Evolutionary conservation across 2,113 vertebrate species (phyloP), one percentile per base, ranked within the genome.

Genomic region (Tupaia chinensis): DNA sequence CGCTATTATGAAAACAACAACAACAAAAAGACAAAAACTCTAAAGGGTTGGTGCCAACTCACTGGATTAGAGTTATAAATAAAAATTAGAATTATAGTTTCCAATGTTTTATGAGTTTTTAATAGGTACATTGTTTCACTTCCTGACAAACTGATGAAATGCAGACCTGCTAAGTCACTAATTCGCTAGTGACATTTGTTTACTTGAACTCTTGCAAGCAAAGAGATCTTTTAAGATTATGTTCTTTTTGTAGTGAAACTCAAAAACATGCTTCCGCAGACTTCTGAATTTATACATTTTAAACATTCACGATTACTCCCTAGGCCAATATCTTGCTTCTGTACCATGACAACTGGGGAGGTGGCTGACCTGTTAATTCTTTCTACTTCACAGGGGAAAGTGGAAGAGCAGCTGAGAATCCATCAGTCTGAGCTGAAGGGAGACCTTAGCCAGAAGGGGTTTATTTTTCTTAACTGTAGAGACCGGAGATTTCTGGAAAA

Each of bases 131-230:
- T 96, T 93, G 89, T 95, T 96, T 87, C 95, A 79, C 83, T 97
- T 97, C 96, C 95, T 96, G 94, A 96, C 78, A 95, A 95, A 95
- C 1, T 96, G 94, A 96, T 96, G 91, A 87, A 91, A 88, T 74
- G 83, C 96, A 96, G 97, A 85, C 63, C 69, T 84, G 65, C 88
- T 78, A 60, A 74, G 60, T 80, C 81, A 70, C 88, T 90, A 58
- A 90, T 90, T 85, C 15, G 58, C 22, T 74, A 56, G 63, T 58
- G 60, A 78, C 82, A 68, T 83, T 94, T 97, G 89, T 96, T 97
- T 96, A 93, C 88, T 96, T 91, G 65, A 63, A 70, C 34, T 19
- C 14, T 92, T 95, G 76, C 27, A 94, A 95, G 72, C 68, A 92
- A 89, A 92, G 73, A 89, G 93, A 69, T 76, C 34, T 83, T 96